Percentiles rank a stretch among this genome's conserved stretches.
Conservation (phyloP, 2,797 vertebrate genomes). For the Emys orbicularis region DNA sequence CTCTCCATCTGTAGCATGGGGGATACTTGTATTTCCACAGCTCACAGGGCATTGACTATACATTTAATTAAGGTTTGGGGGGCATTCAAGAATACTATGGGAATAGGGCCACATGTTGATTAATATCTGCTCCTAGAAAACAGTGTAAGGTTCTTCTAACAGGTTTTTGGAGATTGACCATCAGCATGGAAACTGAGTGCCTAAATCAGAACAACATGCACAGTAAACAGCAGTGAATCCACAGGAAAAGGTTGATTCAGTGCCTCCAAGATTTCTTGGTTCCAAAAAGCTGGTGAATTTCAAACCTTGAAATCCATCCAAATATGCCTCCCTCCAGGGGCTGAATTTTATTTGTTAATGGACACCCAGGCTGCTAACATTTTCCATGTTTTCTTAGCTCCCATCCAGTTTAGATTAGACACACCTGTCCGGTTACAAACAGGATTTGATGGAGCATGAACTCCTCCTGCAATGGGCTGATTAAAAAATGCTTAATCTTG, state of each 20-base stretch:
- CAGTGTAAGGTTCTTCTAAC: background rate
- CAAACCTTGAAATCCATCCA: background rate
- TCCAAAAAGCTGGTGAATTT: background rate
- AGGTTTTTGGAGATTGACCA: background rate
- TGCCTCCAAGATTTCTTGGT: background rate
- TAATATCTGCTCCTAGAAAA: background rate
- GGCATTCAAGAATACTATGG: background rate
- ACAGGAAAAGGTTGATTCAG: background rate
- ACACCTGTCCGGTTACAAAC: background rate
- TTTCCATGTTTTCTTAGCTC: background rate
- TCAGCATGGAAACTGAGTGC: background rate
- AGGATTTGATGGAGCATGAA: background rate
- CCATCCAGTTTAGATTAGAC: background rate
- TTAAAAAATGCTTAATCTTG: conserved; percentile 42
- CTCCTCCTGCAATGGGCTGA: conserved; percentile 30
- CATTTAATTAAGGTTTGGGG: background rate
- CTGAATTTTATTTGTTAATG: background rate
- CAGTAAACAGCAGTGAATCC: background rate
- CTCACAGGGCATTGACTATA: background rate
- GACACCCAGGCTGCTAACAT: background rate
- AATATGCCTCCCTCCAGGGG: background rate
- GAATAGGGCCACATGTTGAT: background rate
- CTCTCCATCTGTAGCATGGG: background rate
- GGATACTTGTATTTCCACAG: background rate
- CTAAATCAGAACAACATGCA: background rate